Evolutionary conservation across 2,888 invertebrate species (phyloP), one percentile per base, ranked within the genome.

Genomic region (Schizotus pectinicornis): DNA sequence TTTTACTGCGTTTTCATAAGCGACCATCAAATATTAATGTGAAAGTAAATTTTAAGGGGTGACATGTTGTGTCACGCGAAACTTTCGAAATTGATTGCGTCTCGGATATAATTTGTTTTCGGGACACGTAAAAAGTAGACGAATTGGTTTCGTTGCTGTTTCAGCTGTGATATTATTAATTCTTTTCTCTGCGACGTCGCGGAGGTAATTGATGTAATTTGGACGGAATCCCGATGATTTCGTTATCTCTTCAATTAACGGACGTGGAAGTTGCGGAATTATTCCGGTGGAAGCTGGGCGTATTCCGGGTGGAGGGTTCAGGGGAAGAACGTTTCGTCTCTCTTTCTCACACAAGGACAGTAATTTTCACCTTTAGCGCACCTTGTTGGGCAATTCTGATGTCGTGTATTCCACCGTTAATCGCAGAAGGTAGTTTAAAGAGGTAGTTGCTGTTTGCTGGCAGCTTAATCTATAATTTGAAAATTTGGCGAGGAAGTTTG

Each of bases 61-160:
- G 56, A 62, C 61, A 61, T 61, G 61, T 61, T 59, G 61, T 58
- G 61, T 59, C 65, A 61, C 59, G 57, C 59, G 45, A 61, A 59
- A 63, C 57, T 63, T 62, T 59, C 45, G 22, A 57, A 61, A 61
- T 63, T 59, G 63, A 63, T 63, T 63, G 52, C 59, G 2, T 22
- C 5, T 43, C 39, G 43, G 50, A 51, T 49, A 46, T 58, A 53
- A 59, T 62, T 64, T 60, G 56, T 51, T 56, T 50, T 50, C 56
- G 33, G 37, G 56, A 46, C 56, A 56, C 56, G 56, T 56, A 56
- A 50, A n/a, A 56, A 56, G 37, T 56, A 45, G 38, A 56, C 22
- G 51, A 56, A 56, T 56, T 43, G 56, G 50, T 56, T 56, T 43
- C 50, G 42, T 32, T 39, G 50, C 7, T n/a, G 11, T 41, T 47